A percentile compares a stretch with the other conserved stretches of the same genome.
These are phyloP conservation scores for Volucella bombylans DNA, from an alignment of 2,888 invertebrate species.

Conservation along the genomic window DNA sequence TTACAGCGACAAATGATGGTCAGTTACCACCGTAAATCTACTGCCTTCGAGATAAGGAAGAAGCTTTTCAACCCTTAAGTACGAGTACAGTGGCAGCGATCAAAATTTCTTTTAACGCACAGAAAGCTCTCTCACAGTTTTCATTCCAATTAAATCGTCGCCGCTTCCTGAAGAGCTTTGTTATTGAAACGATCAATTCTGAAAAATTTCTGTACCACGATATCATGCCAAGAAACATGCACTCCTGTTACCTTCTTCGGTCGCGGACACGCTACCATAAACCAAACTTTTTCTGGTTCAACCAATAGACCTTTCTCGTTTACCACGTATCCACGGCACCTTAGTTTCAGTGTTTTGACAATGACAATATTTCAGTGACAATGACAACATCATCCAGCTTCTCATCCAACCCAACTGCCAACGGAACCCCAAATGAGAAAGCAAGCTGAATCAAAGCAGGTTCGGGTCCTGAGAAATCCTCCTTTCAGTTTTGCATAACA, in stretches of 20 bases:
- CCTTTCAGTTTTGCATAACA: no score
- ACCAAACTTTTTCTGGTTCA: slow-evolving; percentile 49
- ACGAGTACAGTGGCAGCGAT: neutral
- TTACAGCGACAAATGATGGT: slow-evolving; percentile 51
- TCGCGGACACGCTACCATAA: slow-evolving; percentile 36
- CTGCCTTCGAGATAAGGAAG: slow-evolving; percentile 50
- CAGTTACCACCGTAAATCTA: slow-evolving; percentile 53
- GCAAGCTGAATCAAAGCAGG: no score
- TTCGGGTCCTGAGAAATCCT: no score
- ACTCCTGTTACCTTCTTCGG: slow-evolving; percentile 35
- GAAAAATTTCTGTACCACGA: slow-evolving; percentile 62
- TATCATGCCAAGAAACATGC: slow-evolving; percentile 35
- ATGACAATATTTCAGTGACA: slow-evolving; percentile 6
- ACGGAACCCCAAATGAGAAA: no score
- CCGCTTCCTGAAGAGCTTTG: slow-evolving; percentile 37
- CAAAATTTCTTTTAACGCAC: slow-evolving; percentile 10
- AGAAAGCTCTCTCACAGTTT: neutral
- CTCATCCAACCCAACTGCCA: no score
- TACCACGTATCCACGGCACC: slow-evolving; percentile 53
- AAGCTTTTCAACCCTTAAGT: slow-evolving; percentile 55
- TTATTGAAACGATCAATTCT: slow-evolving; percentile 32
- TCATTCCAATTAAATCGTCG: slow-evolving; percentile 26
- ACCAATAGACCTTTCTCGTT: slow-evolving; percentile 30
- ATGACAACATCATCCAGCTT: slow-evolving; percentile 45
- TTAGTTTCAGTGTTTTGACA: no score